Evolutionary conservation across 2,113 vertebrate species (phyloP).

Genomic region (Ailuropoda melanoleuca): DNA sequence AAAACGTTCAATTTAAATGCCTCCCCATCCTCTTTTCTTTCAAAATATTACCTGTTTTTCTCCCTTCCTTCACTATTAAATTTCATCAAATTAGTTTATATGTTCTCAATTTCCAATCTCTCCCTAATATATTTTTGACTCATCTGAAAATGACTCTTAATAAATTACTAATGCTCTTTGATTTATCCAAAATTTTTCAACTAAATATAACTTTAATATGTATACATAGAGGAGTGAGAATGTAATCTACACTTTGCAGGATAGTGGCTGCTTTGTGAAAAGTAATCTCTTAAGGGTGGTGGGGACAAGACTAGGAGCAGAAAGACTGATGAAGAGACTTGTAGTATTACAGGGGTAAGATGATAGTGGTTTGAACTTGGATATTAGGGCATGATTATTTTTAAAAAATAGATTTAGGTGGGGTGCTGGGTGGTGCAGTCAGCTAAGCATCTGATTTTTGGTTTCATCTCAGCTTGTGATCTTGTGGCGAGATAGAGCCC

Average conservation of each 20-base stretch:
- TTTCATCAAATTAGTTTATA: background rate
- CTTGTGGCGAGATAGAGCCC: background rate
- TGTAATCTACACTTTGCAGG: background rate
- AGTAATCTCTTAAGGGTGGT: background rate
- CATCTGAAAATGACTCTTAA: background rate
- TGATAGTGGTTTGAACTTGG: background rate
- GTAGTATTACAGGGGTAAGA: background rate
- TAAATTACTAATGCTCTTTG: background rate
- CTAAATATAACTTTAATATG: background rate
- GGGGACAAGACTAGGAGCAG: background rate
- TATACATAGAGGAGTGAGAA: background rate
- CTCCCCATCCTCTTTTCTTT: background rate
- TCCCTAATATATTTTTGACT: background rate
- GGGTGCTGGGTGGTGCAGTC: background rate
- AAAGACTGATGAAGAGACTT: background rate
- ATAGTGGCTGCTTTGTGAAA: background rate
- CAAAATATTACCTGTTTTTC: background rate
- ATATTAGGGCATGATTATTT: background rate
- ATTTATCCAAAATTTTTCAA: background rate
- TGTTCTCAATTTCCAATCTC: background rate
- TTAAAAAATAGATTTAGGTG: background rate
- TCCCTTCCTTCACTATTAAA: background rate
- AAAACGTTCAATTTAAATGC: background rate
- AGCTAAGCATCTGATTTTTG: background rate
- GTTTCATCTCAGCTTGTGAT: background rate